phyloP scores from a whole-genome alignment of 2,888 invertebrate genomes.

The Ditylenchus weischeri region DNA sequence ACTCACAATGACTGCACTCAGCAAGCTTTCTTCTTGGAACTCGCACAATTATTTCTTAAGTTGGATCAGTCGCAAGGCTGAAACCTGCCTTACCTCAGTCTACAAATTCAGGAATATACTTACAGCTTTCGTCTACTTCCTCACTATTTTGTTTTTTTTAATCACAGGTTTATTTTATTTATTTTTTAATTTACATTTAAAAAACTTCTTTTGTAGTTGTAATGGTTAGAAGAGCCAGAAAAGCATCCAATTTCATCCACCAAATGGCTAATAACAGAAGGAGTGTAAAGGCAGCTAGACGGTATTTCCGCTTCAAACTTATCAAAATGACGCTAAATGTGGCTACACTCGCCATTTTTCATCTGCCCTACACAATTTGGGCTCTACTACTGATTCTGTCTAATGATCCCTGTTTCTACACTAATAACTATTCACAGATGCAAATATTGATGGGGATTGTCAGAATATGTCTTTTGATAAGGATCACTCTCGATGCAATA shows the following conservation, averaged over 20 bases:
- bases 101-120: constrained; percentile 3
- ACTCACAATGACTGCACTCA: constrained; percentile 2
- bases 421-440: background rate
- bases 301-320: background rate
- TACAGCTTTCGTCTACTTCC: background rate
- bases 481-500: background rate
- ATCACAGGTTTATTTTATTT: background rate
- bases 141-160: background rate
- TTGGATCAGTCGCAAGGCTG: constrained; percentile 2
- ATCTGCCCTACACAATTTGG: background rate
- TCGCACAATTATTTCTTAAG: background rate
- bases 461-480: background rate
- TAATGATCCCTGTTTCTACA: background rate
- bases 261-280: constrained; percentile 4
- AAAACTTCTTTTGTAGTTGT: background rate
- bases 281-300: background rate
- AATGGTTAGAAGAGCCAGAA: background rate
- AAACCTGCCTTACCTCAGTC: background rate
- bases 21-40: background rate
- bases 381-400: background rate
- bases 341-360: constrained; percentile 4
- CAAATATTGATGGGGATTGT: constrained; percentile 1
- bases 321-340: background rate
- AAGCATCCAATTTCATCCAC: background rate
- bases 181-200: too few relatives aligned